These are phyloP conservation scores for Zaprionus gabonicus DNA, from an alignment of 1,140 invertebrate genomes.

Conservation along the genomic window DNA sequence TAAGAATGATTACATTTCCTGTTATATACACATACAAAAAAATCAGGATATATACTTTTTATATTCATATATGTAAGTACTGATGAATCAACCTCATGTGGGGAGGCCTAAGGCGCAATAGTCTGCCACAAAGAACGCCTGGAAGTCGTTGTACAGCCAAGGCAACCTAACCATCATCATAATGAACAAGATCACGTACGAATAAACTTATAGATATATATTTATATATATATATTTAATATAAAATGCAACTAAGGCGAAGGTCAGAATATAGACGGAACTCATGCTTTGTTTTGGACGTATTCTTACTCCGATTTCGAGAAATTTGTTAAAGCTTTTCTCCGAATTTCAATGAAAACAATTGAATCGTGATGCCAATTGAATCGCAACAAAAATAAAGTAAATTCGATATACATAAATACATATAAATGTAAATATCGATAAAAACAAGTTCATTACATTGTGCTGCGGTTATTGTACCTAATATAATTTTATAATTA, in stretches of 20 bases:
- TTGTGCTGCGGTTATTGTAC: neutral
- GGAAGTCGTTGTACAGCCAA: constrained; percentile 8
- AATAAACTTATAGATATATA: constrained; percentile 1
- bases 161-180: neutral
- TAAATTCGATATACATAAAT: neutral
- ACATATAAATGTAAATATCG: neutral
- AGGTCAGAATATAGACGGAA: too few species aligned
- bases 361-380: neutral
- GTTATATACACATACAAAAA: neutral
- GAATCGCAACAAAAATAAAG: neutral
- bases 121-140: constrained; percentile 59
- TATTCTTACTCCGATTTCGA: neutral
- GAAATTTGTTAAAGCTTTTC: neutral
- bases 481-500: neutral
- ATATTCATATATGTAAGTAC: constrained; percentile 5
- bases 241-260: too few species aligned
- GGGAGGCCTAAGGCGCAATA: constrained; percentile 43
- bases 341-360: neutral
- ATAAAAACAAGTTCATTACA: neutral
- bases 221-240: neutral
- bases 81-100: constrained; percentile 19
- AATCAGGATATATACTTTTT: constrained; percentile 7
- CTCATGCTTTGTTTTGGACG: too few species aligned
- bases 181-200: neutral
- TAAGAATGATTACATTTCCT: too few species aligned